A percentile compares a stretch with the other conserved stretches of the same genome.
Evolutionary conservation across 2,113 vertebrate species (phyloP).

Genomic region (Puntigrus tetrazona): DNA sequence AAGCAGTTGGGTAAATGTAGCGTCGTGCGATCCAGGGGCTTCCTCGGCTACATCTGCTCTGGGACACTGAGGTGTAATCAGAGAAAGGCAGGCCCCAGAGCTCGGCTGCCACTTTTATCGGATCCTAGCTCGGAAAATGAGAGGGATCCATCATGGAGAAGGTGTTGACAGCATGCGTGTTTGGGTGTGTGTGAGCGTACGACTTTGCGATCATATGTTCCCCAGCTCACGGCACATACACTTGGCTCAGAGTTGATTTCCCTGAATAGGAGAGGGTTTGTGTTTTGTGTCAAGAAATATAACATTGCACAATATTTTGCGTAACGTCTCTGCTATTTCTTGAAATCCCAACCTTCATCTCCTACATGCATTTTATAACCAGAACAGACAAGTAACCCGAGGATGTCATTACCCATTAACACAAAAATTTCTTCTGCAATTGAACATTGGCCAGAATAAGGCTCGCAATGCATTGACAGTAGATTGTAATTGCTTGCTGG

Average conservation of each 20-base stretch:
- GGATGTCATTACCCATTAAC: slow-evolving; percentile 36
- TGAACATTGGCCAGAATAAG: slow-evolving; percentile 13
- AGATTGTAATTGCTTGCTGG: slow-evolving; percentile 43
- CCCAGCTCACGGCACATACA: slow-evolving; percentile 2
- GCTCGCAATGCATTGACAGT: slow-evolving; percentile 3
- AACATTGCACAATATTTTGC: not conserved
- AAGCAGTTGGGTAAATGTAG: slow-evolving; percentile 86
- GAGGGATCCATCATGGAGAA: slow-evolving; percentile 49
- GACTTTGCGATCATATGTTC: slow-evolving; percentile 8
- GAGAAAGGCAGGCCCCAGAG: slow-evolving; percentile 84
- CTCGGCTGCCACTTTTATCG: slow-evolving; percentile 75
- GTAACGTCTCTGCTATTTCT: not conserved
- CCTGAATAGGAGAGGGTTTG: not conserved
- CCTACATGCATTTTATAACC: slow-evolving; percentile 27
- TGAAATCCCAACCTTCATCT: slow-evolving; percentile 23
- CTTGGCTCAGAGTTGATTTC: slow-evolving; percentile 16
- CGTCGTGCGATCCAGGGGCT: slow-evolving; percentile 59
- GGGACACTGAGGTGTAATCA: slow-evolving; percentile 84
- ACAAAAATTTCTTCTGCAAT: not conserved
- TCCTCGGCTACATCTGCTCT: slow-evolving; percentile 83
- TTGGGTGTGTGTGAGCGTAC: slow-evolving; percentile 51
- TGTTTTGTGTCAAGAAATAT: not conserved
- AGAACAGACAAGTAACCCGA: slow-evolving; percentile 32
- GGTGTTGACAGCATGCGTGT: slow-evolving; percentile 49
- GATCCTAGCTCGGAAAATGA: slow-evolving; percentile 51